A percentile compares a stretch with the other conserved stretches of the same genome.
These are phyloP conservation scores for Notechis scutatus DNA, from an alignment of 2,113 vertebrate genomes.

Conservation along the genomic window DNA sequence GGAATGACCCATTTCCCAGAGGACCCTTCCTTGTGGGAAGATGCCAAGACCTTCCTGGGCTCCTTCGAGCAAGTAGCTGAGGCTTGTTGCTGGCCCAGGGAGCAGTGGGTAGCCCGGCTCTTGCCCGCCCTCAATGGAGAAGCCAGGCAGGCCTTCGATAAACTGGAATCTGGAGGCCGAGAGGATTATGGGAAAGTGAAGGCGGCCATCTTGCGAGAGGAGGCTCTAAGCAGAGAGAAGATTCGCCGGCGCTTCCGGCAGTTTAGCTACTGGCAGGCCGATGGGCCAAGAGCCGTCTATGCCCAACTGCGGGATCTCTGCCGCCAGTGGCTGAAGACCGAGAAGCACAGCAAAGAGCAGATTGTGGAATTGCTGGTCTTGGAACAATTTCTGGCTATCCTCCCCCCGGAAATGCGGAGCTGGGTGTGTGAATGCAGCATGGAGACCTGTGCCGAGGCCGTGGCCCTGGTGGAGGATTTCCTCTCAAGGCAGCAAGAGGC, in stretches of 20 bases:
- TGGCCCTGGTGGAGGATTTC: conserved; percentile 1
- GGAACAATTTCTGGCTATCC: conserved; percentile 11
- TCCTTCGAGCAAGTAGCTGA: not conserved
- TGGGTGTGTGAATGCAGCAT: not conserved
- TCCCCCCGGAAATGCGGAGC: not conserved
- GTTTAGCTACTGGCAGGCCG: not conserved
- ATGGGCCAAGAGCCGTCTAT: not conserved
- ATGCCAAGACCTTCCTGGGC: not conserved
- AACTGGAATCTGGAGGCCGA: not conserved
- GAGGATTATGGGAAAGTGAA: conserved; percentile 6
- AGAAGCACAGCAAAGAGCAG: conserved; percentile 2
- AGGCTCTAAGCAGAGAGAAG: not conserved
- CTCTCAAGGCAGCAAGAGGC: not conserved
- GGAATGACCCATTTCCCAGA: not conserved
- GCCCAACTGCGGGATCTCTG: not conserved
- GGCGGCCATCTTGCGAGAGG: not conserved
- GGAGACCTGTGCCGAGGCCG: not conserved
- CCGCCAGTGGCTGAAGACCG: not conserved
- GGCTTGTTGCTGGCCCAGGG: not conserved
- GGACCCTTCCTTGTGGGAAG: not conserved
- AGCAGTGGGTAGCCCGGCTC: not conserved
- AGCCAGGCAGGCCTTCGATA: not conserved
- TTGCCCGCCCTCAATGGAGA: not conserved
- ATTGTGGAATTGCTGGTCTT: not conserved
- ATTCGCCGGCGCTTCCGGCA: not conserved